A percentile compares a stretch with the other conserved stretches of the same genome.
phyloP scores from a whole-genome alignment of 2,113 vertebrate genomes.

The Ahaetulla prasina region DNA sequence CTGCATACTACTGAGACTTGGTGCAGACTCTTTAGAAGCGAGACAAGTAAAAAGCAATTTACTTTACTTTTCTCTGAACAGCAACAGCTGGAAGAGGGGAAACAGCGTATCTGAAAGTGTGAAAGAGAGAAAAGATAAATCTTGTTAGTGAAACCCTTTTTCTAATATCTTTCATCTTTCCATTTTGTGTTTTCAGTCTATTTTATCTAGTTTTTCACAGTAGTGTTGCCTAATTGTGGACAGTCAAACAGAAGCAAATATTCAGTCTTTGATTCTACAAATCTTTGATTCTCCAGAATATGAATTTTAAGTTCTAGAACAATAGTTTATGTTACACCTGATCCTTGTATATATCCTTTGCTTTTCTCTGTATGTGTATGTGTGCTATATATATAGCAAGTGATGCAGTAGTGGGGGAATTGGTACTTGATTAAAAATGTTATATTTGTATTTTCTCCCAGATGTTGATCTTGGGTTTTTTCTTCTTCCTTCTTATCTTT shows the following conservation, averaged over 20 bases:
- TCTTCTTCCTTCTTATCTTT: neutral
- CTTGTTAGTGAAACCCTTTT: constrained; percentile 44
- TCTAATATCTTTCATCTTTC: constrained; percentile 13
- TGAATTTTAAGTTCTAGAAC: neutral
- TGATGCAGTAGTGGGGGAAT: neutral
- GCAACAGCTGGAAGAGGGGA: constrained; percentile 55
- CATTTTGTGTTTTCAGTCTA: constrained; percentile 23
- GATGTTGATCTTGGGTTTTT: neutral
- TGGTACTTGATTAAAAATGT: neutral
- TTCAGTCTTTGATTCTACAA: neutral
- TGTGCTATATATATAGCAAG: neutral
- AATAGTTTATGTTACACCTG: neutral
- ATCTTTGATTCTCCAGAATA: neutral
- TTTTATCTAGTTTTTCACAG: constrained; percentile 25
- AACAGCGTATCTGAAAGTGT: neutral
- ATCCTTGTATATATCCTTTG: neutral
- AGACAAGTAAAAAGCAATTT: constrained; percentile 56
- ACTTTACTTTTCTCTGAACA: constrained; percentile 48
- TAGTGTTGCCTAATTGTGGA: constrained; percentile 28
- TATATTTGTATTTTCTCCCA: neutral
- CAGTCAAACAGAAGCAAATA: neutral
- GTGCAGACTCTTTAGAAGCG: constrained; percentile 48
- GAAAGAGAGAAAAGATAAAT: constrained; percentile 42
- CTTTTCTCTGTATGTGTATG: neutral
- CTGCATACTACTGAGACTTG: constrained; percentile 50